These are phyloP conservation scores for Caenorhabditis sulstoni DNA, from an alignment of 2,888 invertebrate genomes.

Conservation along the genomic window DNA sequence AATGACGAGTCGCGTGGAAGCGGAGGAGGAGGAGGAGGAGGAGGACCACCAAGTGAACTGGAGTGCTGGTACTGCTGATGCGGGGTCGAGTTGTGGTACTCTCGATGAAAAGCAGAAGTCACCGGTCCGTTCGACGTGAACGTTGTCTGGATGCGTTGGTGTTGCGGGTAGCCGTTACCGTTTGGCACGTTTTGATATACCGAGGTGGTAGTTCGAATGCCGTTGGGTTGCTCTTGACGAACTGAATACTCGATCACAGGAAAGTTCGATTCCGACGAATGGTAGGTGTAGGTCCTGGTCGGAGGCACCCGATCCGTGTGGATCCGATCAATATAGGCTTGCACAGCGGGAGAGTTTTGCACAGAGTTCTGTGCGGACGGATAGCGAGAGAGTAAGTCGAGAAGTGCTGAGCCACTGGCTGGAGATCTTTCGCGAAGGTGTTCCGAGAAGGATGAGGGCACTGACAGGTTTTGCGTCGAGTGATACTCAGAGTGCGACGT, in stretches of 20 bases:
- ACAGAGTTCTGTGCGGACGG: conserved; percentile 67
- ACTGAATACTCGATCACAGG: conserved; percentile 65
- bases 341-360: conserved; percentile 51
- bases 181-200: conserved; percentile 54
- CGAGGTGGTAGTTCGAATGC: conserved; percentile 36
- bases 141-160: conserved; percentile 52
- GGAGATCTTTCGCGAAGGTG: conserved; percentile 71
- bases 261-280: conserved; percentile 50
- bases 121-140: conserved; percentile 60
- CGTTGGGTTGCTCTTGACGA: conserved; percentile 49
- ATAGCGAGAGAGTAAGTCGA: conserved; percentile 69
- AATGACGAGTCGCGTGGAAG: conserved; percentile 55
- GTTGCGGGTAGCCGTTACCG: conserved; percentile 31
- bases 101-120: conserved; percentile 37
- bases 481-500: conserved; percentile 50
- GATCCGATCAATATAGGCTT: conserved; percentile 52
- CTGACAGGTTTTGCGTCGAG: conserved; percentile 46
- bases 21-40: conserved; percentile 45
- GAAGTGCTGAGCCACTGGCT: conserved; percentile 70
- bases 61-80: conserved; percentile 35
- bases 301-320: conserved; percentile 34
- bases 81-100: conserved; percentile 52
- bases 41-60: conserved; percentile 50
- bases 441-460: conserved; percentile 60
- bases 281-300: conserved; percentile 39